Conservation (phyloP, 2,797 vertebrate genomes). For the Mus spretus region DNA sequence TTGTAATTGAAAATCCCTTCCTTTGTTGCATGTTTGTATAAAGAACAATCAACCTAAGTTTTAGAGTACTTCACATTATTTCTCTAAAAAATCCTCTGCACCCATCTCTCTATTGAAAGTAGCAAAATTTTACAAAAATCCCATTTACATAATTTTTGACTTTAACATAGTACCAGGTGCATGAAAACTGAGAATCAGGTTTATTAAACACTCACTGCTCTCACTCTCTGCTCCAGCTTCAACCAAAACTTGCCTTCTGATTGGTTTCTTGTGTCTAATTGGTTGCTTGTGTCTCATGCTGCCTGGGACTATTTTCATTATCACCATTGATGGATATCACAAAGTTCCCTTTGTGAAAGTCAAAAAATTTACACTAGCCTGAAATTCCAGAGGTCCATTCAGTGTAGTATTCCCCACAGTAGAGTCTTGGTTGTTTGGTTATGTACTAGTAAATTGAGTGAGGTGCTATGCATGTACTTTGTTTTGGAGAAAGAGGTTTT, state of each 20-base stretch:
- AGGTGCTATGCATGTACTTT: background rate
- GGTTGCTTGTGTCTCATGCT: background rate
- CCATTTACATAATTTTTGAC: background rate
- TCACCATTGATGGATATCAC: background rate
- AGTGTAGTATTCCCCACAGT: background rate
- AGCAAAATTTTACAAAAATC: background rate
- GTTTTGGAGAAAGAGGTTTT: background rate
- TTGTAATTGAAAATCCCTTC: too few species aligned
- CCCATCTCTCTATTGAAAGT: background rate
- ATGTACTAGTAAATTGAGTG: background rate
- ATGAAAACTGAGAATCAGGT: too few species aligned
- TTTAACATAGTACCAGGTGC: background rate
- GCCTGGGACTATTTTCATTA: background rate
- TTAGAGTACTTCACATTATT: too few species aligned
- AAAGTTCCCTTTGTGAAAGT: background rate
- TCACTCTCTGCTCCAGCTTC: background rate
- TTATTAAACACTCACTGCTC: too few species aligned
- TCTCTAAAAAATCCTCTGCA: too few species aligned
- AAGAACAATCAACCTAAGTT: too few species aligned
- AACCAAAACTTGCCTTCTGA: background rate
- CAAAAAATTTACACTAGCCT: background rate
- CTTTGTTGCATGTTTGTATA: too few species aligned
- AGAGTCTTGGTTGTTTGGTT: background rate
- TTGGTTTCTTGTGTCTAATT: background rate
- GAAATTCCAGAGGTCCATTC: background rate